Percentiles rank a stretch among this genome's conserved stretches.
Conservation (phyloP, 2,888 invertebrate species). For the Neocrepidodera transversa region DNA sequence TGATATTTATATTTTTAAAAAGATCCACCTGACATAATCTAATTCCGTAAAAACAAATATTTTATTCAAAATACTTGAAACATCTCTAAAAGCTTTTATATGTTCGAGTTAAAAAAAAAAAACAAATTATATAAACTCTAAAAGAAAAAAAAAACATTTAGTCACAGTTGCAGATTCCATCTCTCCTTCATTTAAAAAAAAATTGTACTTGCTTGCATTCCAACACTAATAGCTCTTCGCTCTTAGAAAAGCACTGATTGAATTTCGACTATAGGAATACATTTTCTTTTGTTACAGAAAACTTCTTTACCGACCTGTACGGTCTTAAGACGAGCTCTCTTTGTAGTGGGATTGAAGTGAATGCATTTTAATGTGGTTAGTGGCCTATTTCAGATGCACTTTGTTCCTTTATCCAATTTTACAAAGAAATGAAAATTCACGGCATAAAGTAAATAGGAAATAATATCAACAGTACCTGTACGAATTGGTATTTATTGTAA, state of each 20-base stretch:
- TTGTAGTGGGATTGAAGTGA: conserved; percentile 19
- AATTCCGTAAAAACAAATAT: too few relatives aligned
- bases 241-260: conserved; percentile 45
- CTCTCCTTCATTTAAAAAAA: not conserved
- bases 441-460: too few relatives aligned
- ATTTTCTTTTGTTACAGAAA: conserved; percentile 33
- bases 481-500: too few relatives aligned
- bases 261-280: conserved; percentile 37
- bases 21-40: too few relatives aligned
- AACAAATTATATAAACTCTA: too few relatives aligned
- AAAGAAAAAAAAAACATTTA: too few relatives aligned
- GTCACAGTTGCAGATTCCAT: not conserved
- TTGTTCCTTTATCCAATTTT: conserved; percentile 8
- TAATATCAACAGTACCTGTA: too few relatives aligned
- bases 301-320: conserved; percentile 16
- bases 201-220: not conserved
- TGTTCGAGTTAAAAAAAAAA: too few relatives aligned
- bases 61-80: too few relatives aligned
- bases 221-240: conserved; percentile 42
- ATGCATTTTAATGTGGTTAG: conserved; percentile 29
- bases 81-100: too few relatives aligned
- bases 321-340: not conserved
- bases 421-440: not conserved
- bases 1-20: too few relatives aligned
- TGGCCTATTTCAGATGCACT: conserved; percentile 21